Evolutionary conservation across 1,140 invertebrate genomes (phyloP), one percentile per base, ranked within the genome.

Genomic region (Bombus affinis): DNA sequence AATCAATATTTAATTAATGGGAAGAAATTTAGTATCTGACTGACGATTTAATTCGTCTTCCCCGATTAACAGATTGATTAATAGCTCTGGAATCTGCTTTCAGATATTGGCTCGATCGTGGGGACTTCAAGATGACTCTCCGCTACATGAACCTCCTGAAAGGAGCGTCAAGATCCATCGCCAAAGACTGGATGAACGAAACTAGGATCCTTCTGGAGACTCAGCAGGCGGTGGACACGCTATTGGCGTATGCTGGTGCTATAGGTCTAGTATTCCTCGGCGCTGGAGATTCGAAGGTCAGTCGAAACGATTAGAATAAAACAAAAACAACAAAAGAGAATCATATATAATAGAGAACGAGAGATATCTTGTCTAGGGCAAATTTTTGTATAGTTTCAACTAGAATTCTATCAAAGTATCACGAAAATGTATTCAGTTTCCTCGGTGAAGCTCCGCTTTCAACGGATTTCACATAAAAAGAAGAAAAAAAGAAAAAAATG

Each of bases 101-200:
- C 90, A 98, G 98, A 92, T 98, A 98, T 92, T 97, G 97, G 96
- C 95, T 99, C 85, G 98, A 99, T 90, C 96, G 97, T 88, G 97
- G 98, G 37, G 97, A 99, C 91, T 96, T 99, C 68, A 96, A 97
- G 72, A 97, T 97, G 93, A 98, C 98, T 1, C 94, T 99, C 1
- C 96, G 97, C 76, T 99, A 99, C 94, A 97, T 99, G 96, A 99
- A 98, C 93, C 96, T 99, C 66, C 94, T 99, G 39, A 96, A 97
- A 91, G 99, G 99, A 37, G 98, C 98, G 39, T 96, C 99, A 0
- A 96, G 97, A 15, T 96, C 96, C n/a, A 96, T 99, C 9, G 98
- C 98, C 4, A 94, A 93, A 68, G 97, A 98, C 89, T 99, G 99
- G 99, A 96, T 98, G 89, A 96, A 97, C 83, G 98, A 99, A 91